phyloP scores from a whole-genome alignment of 1,140 invertebrate species.

The Manduca sexta region DNA sequence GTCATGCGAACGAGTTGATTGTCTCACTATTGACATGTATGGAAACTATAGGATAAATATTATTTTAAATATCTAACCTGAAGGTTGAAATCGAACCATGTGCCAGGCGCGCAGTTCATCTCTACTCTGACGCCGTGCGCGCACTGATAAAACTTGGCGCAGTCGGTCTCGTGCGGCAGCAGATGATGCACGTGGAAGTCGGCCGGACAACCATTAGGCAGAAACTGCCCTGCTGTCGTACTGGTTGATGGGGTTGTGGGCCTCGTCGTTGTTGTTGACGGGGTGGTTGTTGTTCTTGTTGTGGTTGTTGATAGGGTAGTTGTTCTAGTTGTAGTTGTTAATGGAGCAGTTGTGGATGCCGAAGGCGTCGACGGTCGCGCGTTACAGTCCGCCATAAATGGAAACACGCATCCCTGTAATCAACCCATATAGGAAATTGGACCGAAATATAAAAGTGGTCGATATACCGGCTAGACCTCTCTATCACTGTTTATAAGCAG shows the following conservation, averaged over 20 bases:
- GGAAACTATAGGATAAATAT: too few species aligned
- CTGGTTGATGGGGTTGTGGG: background rate
- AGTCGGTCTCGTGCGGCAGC: slow-evolving; percentile 22
- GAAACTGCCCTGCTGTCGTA: background rate
- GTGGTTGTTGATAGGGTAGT: background rate
- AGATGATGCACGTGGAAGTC: slow-evolving; percentile 7
- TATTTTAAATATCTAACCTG: slow-evolving; percentile 22
- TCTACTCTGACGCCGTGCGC: slow-evolving; percentile 25
- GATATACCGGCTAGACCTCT: too few species aligned
- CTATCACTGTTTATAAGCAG: too few species aligned
- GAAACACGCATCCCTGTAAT: too few species aligned
- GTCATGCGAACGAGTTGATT: too few species aligned
- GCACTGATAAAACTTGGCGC: slow-evolving; percentile 19
- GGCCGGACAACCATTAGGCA: slow-evolving; percentile 17
- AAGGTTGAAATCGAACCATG: slow-evolving; percentile 22
- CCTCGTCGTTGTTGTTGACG: background rate
- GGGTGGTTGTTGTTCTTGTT: background rate
- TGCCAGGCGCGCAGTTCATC: slow-evolving; percentile 21
- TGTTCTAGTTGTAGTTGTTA: background rate
- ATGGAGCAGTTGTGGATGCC: slow-evolving; percentile 1
- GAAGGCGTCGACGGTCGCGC: background rate
- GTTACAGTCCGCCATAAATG: too few species aligned
- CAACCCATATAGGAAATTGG: too few species aligned
- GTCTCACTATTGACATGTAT: too few species aligned
- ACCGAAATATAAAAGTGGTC: too few species aligned